Conservation (phyloP, 2,113 vertebrate species). For the Paramisgurnus dabryanus region DNA sequence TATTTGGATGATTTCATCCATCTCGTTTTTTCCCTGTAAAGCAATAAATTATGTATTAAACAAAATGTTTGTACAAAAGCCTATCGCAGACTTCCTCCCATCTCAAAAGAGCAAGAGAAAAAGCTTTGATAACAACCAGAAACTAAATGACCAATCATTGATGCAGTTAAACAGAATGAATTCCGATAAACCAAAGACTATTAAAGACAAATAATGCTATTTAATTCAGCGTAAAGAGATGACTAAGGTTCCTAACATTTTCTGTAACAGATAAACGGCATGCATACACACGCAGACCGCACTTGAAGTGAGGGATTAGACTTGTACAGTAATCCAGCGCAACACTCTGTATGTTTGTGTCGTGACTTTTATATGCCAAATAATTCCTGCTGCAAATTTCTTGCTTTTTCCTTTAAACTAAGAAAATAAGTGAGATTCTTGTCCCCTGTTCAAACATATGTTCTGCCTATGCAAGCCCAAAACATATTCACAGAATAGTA, state of each 20-base stretch:
- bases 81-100: constrained; percentile 43
- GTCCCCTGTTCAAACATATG: not conserved
- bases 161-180: constrained; percentile 44
- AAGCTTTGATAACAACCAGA: constrained; percentile 43
- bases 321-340: constrained; percentile 43
- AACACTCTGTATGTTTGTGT: constrained; percentile 39
- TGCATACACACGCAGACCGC: not conserved
- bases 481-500: not conserved
- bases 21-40: constrained; percentile 43
- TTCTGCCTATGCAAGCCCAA: not conserved
- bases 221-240: constrained; percentile 19
- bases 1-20: constrained; percentile 17
- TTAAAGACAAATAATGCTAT: not conserved
- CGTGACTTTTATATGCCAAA: constrained; percentile 15
- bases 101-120: constrained; percentile 37
- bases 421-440: constrained; percentile 6
- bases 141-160: constrained; percentile 48
- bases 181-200: constrained; percentile 26
- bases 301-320: constrained; percentile 28
- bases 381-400: constrained; percentile 14
- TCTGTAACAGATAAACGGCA: not conserved
- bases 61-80: constrained; percentile 49
- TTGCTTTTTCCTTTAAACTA: constrained; percentile 1
- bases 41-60: constrained; percentile 58
- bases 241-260: constrained; percentile 21